A percentile compares a stretch with the other conserved stretches of the same genome.
phyloP scores from a whole-genome alignment of 2,797 vertebrate genomes.

The Pipistrellus nathusii region DNA sequence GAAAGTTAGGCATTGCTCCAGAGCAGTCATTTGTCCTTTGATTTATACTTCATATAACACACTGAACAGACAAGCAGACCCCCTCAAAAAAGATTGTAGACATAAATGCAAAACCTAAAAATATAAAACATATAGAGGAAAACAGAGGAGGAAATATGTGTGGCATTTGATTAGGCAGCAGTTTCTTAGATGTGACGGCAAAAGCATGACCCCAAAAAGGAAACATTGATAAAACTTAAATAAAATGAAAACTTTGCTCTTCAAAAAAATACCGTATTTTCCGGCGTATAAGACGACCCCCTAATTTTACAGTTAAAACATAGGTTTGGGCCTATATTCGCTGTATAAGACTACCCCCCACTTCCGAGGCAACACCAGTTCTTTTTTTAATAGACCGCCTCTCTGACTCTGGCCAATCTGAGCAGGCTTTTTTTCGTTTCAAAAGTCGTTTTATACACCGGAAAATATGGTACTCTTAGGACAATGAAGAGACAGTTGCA shows the following conservation, averaged over 20 bases:
- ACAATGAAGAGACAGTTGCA: neutral
- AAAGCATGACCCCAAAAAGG: neutral
- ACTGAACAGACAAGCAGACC: neutral
- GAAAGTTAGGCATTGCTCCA: neutral
- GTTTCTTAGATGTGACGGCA: neutral
- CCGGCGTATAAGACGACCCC: no score
- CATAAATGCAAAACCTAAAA: neutral
- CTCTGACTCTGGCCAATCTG: no score
- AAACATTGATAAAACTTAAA: neutral
- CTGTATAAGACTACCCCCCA: no score
- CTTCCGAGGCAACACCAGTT: no score
- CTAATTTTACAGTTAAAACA: no score
- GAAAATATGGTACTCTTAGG: no score
- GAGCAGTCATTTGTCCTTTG: slow-evolving; percentile 1
- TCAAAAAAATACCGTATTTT: no score
- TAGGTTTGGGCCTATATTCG: no score
- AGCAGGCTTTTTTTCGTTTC: no score
- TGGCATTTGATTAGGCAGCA: neutral
- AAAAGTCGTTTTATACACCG: no score
- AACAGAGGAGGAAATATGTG: neutral
- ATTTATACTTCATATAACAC: neutral
- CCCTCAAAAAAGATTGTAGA: neutral
- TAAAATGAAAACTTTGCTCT: neutral
- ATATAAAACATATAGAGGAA: neutral
- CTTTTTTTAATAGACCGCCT: no score